Evolutionary conservation across 2,797 vertebrate genomes (phyloP).

Genomic region (Poliocrania exsul): DNA sequence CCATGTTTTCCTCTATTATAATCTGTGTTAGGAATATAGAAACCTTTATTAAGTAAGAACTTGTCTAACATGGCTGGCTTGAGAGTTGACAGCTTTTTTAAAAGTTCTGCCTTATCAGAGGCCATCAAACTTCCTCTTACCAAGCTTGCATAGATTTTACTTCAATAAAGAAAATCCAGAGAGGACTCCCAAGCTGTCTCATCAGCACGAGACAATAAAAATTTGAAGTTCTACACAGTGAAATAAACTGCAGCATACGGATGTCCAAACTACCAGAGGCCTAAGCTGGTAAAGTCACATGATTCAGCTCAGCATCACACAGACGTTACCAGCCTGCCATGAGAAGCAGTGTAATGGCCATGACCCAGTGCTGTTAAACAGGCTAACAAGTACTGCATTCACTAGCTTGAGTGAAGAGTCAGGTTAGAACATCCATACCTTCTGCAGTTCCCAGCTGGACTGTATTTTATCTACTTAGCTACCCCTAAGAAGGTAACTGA

Average conservation of each 20-base stretch:
- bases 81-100: neutral
- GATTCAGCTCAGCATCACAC: neutral
- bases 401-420: neutral
- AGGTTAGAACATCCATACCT: neutral
- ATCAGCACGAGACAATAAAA: neutral
- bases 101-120: neutral
- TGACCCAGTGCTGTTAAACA: neutral
- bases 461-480: neutral
- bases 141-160: neutral
- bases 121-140: neutral
- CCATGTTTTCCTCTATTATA: neutral
- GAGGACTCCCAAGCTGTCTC: neutral
- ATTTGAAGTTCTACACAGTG: neutral
- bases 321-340: neutral
- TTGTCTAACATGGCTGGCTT: neutral
- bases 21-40: neutral
- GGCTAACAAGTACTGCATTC: neutral
- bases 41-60: neutral
- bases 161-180: neutral
- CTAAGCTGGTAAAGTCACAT: neutral
- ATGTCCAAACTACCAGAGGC: neutral
- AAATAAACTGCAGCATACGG: neutral
- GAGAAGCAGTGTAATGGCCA: neutral
- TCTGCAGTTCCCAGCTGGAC: neutral
- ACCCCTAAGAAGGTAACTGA: neutral